A percentile compares a stretch with the other conserved stretches of the same genome.
Evolutionary conservation across 2,888 invertebrate genomes (phyloP).

Genomic region (Spilosoma lubricipeda): DNA sequence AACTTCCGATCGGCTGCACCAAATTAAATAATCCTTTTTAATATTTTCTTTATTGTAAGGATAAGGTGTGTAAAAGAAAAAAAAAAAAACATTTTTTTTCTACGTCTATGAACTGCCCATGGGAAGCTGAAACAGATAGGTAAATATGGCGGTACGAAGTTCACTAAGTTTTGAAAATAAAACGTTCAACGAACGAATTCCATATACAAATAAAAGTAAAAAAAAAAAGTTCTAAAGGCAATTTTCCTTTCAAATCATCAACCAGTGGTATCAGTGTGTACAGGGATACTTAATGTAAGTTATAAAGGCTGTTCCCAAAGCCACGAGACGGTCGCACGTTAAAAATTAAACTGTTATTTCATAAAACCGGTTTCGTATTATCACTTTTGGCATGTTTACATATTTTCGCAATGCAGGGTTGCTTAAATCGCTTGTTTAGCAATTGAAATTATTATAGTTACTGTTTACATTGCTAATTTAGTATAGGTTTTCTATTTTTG

Average conservation of each 20-base stretch:
- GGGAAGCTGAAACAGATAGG: no score
- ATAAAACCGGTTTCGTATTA: slow-evolving; percentile 13
- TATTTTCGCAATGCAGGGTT: slow-evolving; percentile 21
- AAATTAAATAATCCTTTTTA: no score
- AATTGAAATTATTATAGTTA: background rate
- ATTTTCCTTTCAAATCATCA: background rate
- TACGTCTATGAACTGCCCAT: no score
- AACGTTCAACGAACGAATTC: background rate
- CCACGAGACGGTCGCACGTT: slow-evolving; percentile 22
- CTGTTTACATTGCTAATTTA: background rate
- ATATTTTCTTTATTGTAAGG: no score
- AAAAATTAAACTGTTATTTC: slow-evolving; percentile 30
- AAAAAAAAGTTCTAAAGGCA: background rate
- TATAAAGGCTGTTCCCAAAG: slow-evolving; percentile 13
- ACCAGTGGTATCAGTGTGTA: slow-evolving; percentile 19
- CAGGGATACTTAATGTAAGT: slow-evolving; percentile 20
- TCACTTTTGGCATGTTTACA: slow-evolving; percentile 37
- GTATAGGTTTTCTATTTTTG: background rate
- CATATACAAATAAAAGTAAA: background rate
- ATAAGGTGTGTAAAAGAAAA: no score
- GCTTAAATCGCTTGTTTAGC: background rate
- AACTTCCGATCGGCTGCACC: no score
- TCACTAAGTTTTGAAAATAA: no score
- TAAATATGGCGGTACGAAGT: no score
- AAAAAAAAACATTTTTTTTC: no score